A percentile compares a stretch with the other conserved stretches of the same genome.
Conservation (phyloP, 2,888 invertebrate species). For the Gastrophysa polygoni region DNA sequence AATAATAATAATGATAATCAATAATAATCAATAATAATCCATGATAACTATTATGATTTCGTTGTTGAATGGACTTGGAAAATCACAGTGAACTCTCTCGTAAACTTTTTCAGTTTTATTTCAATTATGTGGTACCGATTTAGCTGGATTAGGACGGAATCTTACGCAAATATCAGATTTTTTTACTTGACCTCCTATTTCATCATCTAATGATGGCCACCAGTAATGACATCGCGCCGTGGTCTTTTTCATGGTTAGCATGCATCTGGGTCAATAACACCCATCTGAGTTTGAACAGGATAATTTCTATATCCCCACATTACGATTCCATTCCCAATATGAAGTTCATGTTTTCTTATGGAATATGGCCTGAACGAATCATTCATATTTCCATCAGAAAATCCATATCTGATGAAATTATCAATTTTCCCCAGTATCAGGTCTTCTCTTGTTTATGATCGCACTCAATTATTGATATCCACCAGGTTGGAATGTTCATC, state of each 20-base stretch:
- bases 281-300: background rate
- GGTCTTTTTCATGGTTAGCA: conserved; percentile 6
- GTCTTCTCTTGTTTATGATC: conserved; percentile 3
- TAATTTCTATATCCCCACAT: conserved; percentile 3
- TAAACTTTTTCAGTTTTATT: conserved; percentile 7
- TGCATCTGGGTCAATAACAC: background rate
- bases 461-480: conserved; percentile 5
- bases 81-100: conserved; percentile 15
- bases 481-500: conserved; percentile 4
- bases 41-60: too few relatives aligned
- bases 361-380: background rate
- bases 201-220: conserved; percentile 11
- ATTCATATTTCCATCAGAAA: background rate
- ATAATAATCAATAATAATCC: conserved; percentile 17
- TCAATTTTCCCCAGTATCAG: conserved; percentile 16
- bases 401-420: conserved; percentile 13
- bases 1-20: conserved; percentile 5
- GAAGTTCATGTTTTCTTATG: background rate
- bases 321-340: background rate
- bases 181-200: conserved; percentile 9
- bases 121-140: background rate
- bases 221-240: conserved; percentile 5
- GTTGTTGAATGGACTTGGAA: conserved; percentile 19
- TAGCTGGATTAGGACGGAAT: background rate
- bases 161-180: conserved; percentile 2